Evolutionary conservation across 1,140 invertebrate genomes (phyloP).

Genomic region (Hycleus cichorii): DNA sequence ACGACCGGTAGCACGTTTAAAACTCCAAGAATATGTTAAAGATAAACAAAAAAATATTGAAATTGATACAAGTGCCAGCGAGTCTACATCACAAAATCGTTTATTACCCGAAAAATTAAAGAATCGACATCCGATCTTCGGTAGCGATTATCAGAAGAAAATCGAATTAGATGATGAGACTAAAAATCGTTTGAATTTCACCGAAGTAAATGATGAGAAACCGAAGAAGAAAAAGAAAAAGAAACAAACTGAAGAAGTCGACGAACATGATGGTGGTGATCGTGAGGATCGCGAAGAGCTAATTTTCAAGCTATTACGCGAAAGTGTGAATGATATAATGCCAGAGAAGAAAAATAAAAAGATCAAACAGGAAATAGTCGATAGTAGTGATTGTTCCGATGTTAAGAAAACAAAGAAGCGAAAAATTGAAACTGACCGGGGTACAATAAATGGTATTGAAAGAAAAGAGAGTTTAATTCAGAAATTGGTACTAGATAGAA

Average conservation of each 20-base stretch:
- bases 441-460: background rate
- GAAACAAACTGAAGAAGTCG: background rate
- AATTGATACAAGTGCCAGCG: too few species aligned
- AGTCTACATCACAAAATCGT: too few species aligned
- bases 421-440: background rate
- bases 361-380: background rate
- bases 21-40: conserved; percentile 14
- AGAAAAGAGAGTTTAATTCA: background rate
- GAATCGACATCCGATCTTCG: conserved; percentile 24
- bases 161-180: conserved; percentile 17
- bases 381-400: background rate
- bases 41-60: background rate
- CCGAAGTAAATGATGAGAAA: background rate
- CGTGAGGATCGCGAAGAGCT: background rate
- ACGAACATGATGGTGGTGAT: too few species aligned
- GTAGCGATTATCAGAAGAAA: conserved; percentile 17
- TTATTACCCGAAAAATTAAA: conserved; percentile 10
- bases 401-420: background rate
- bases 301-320: background rate
- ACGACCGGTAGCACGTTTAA: background rate
- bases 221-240: background rate
- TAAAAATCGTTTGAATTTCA: conserved; percentile 15
- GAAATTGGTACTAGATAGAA: background rate
- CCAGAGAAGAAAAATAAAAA: background rate
- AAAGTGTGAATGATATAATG: background rate